phyloP scores from a whole-genome alignment of 1,140 invertebrate species.

The Drosophila lacteicornis region DNA sequence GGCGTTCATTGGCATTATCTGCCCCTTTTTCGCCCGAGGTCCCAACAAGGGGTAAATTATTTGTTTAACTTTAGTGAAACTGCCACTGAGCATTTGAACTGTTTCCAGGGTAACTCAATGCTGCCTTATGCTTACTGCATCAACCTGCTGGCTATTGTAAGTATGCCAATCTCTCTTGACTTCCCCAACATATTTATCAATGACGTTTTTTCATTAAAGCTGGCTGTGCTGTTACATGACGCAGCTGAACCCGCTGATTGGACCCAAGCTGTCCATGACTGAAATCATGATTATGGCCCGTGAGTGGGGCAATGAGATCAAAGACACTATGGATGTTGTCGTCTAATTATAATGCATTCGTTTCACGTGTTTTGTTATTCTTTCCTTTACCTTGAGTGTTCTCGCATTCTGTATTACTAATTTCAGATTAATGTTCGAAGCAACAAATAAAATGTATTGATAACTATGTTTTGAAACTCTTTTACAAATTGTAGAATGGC shows the following conservation, averaged over 20 bases:
- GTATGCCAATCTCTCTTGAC: constrained; percentile 29
- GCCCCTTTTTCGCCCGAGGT: constrained; percentile 94
- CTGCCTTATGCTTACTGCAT: constrained; percentile 93
- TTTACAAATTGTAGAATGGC: neutral
- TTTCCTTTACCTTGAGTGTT: constrained; percentile 31
- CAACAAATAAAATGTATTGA: constrained; percentile 37
- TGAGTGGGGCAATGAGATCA: constrained; percentile 90
- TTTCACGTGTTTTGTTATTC: constrained; percentile 57
- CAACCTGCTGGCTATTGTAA: constrained; percentile 94
- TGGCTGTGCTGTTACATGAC: constrained; percentile 97
- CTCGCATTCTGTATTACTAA: constrained; percentile 40
- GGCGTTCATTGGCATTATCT: constrained; percentile 92
- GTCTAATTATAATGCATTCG: constrained; percentile 45
- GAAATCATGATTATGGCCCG: constrained; percentile 91
- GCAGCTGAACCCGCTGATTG: constrained; percentile 97
- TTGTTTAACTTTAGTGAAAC: constrained; percentile 3
- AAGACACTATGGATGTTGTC: constrained; percentile 62
- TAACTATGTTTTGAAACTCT: constrained; percentile 1
- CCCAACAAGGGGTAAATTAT: constrained; percentile 89
- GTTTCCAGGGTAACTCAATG: constrained; percentile 91
- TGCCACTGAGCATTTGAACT: constrained; percentile 1
- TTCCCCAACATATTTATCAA: constrained; percentile 11
- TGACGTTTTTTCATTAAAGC: constrained; percentile 57
- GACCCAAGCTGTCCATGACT: constrained; percentile 90
- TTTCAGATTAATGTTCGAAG: constrained; percentile 28